Evolutionary conservation across 2,888 invertebrate genomes (phyloP).

Genomic region (Meteorus colon): DNA sequence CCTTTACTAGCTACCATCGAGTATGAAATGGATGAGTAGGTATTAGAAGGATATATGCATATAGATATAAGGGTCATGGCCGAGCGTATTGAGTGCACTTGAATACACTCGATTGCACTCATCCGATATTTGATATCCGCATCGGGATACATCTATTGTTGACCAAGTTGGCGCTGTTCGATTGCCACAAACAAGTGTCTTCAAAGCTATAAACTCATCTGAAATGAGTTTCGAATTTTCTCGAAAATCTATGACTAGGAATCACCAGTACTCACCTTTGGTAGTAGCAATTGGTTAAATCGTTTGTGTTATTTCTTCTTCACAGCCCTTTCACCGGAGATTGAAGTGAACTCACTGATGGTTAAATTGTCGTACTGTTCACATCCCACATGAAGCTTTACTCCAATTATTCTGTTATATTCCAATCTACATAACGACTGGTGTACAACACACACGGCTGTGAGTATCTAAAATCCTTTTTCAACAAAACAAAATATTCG

Average conservation of each 20-base stretch:
- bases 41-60: not conserved
- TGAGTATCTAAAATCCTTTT: not conserved
- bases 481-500: too few species aligned
- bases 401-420: not conserved
- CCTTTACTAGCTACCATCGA: not conserved
- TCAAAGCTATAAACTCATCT: not conserved
- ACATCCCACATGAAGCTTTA: not conserved
- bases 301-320: not conserved
- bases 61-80: constrained; percentile 28
- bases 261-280: not conserved
- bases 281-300: not conserved
- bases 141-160: constrained; percentile 1
- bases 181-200: not conserved
- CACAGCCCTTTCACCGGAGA: not conserved
- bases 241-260: not conserved
- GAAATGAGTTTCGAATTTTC: not conserved
- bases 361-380: not conserved
- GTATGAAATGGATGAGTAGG: not conserved
- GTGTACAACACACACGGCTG: not conserved
- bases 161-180: not conserved
- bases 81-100: constrained; percentile 28
- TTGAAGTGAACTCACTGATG: not conserved
- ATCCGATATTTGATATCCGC: constrained; percentile 22
- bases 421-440: not conserved
- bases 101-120: constrained; percentile 33